Conservation (phyloP, 1,140 invertebrate species). For the Pseudomyrmex cubaensis region DNA sequence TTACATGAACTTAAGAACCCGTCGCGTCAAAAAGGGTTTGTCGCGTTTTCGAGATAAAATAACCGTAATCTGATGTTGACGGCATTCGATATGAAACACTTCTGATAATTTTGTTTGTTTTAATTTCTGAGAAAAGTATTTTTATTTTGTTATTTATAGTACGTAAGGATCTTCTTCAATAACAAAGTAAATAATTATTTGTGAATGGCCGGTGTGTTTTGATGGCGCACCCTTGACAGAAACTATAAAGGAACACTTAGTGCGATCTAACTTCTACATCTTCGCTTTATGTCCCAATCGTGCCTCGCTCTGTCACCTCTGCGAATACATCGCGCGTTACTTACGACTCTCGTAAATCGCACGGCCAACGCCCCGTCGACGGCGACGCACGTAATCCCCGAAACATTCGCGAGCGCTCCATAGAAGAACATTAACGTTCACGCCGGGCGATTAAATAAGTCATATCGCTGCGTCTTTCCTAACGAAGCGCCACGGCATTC, state of each 20-base stretch:
- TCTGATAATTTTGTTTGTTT: no score
- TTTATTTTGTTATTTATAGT: no score
- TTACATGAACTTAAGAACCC: slow-evolving; percentile 29
- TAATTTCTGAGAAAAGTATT: no score
- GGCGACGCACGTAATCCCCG: slow-evolving; percentile 28
- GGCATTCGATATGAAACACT: not conserved
- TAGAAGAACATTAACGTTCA: slow-evolving; percentile 61
- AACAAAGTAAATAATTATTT: no score
- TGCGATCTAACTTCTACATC: slow-evolving; percentile 9
- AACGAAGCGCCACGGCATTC: slow-evolving; percentile 68
- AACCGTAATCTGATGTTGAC: not conserved
- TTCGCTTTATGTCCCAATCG: slow-evolving; percentile 11
- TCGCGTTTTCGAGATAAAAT: slow-evolving; percentile 20
- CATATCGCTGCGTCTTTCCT: slow-evolving; percentile 64
- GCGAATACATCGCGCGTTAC: slow-evolving; percentile 27
- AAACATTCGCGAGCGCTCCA: slow-evolving; percentile 45
- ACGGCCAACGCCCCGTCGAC: slow-evolving; percentile 37
- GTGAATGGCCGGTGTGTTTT: not conserved
- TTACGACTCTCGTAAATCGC: slow-evolving; percentile 64
- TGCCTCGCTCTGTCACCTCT: not conserved
- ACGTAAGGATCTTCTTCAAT: no score
- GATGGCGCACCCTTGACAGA: not conserved
- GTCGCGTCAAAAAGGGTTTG: not conserved
- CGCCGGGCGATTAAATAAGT: slow-evolving; percentile 74
- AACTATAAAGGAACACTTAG: slow-evolving; percentile 1